Percentiles rank a stretch among this genome's conserved stretches.
These are phyloP conservation scores for Pseudopipra pipra DNA, from an alignment of 2,113 vertebrate genomes.

Conservation along the genomic window DNA sequence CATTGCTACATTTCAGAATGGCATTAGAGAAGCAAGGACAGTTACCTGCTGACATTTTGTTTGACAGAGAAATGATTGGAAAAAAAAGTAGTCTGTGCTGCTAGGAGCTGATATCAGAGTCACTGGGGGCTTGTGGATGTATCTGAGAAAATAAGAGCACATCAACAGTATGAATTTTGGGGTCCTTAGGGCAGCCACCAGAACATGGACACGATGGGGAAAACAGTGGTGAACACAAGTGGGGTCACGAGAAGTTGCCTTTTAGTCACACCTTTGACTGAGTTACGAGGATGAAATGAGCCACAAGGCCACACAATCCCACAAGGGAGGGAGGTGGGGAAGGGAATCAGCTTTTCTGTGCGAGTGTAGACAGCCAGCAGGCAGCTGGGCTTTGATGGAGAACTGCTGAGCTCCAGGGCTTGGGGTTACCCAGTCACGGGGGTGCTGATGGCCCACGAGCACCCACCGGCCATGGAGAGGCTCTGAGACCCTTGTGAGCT, in stretches of 20 bases:
- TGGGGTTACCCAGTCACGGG: rapidly evolving
- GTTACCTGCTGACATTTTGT: not conserved
- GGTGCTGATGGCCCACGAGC: not conserved
- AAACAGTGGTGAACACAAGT: not conserved
- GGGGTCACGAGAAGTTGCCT: not conserved
- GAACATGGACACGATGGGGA: not conserved
- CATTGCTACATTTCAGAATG: not conserved
- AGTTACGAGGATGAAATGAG: not conserved
- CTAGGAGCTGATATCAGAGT: not conserved
- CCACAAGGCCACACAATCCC: rapidly evolving
- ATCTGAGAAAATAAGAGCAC: not conserved
- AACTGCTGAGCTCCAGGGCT: not conserved
- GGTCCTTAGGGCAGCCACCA: not conserved
- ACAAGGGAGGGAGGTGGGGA: not conserved
- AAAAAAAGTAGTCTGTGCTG: not conserved
- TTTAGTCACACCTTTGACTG: not conserved
- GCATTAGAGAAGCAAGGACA: not conserved
- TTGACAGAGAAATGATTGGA: not conserved
- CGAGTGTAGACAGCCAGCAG: not conserved
- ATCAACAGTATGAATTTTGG: not conserved
- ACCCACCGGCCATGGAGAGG: not conserved
- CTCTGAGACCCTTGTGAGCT: too few species aligned
- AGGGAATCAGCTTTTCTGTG: not conserved
- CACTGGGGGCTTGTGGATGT: not conserved
- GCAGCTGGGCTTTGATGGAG: not conserved